phyloP scores from a whole-genome alignment of 1,140 invertebrate species.

The Bombus terrestris region DNA sequence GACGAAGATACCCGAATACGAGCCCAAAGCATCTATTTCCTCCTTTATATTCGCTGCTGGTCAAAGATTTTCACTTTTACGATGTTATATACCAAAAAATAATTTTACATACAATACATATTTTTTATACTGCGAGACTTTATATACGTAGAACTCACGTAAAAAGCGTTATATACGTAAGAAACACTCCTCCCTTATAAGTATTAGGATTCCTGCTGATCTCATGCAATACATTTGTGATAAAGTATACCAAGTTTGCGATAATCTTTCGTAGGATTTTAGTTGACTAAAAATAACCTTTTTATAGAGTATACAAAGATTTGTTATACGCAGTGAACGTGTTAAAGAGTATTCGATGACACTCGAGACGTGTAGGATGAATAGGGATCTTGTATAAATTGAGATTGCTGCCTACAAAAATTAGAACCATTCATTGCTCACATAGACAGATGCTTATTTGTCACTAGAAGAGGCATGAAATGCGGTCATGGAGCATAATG shows the following conservation, averaged over 20 bases:
- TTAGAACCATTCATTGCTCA: neutral
- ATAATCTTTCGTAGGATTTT: no score
- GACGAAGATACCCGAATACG: neutral
- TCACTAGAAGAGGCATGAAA: neutral
- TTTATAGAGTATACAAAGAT: neutral
- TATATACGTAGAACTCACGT: no score
- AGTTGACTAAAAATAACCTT: neutral
- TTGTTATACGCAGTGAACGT: neutral
- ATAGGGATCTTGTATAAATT: neutral
- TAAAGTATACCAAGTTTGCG: no score
- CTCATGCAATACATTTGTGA: no score
- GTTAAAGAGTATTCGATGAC: neutral
- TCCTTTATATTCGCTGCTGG: neutral
- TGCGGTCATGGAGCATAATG: neutral
- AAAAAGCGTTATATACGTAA: no score
- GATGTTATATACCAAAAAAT: neutral
- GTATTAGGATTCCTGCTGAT: no score
- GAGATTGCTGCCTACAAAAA: neutral
- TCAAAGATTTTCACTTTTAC: neutral
- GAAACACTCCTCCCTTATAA: no score
- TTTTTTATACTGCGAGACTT: no score
- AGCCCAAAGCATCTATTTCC: neutral
- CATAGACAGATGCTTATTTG: neutral
- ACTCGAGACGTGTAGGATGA: neutral
- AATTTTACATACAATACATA: no score